Evolutionary conservation across 2,113 vertebrate species (phyloP).

Genomic region (Phocoena sinus): DNA sequence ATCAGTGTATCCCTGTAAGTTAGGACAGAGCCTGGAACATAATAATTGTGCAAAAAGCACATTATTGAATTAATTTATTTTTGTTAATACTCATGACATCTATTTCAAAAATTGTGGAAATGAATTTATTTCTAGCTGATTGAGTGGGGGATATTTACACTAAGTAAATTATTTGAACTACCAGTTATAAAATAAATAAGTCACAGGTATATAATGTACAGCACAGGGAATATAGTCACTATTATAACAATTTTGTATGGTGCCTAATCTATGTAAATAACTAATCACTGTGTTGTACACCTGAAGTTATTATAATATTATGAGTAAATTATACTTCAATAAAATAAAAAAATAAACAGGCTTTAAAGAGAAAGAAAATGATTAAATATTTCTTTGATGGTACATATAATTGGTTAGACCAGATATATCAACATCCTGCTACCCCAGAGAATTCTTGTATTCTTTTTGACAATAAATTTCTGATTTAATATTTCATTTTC

Average conservation of each 20-base stretch:
- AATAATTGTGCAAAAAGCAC: not conserved
- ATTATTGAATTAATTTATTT: not conserved
- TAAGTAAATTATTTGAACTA: not conserved
- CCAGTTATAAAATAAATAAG: not conserved
- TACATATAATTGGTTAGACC: not conserved
- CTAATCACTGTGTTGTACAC: not conserved
- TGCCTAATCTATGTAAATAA: not conserved
- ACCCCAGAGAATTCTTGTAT: not conserved
- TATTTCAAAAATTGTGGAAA: not conserved
- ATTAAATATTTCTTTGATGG: not conserved
- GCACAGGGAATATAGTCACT: not conserved
- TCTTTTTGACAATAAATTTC: not conserved
- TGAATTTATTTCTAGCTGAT: slow-evolving; percentile 17
- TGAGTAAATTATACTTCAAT: not conserved
- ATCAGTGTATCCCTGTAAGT: not conserved
- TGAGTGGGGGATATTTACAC: not conserved
- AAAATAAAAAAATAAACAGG: not conserved
- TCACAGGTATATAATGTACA: not conserved
- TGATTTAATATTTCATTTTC: not conserved
- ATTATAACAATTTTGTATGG: not conserved
- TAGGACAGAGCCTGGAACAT: not conserved
- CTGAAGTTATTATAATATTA: not conserved
- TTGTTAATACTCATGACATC: not conserved
- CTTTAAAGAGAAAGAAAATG: not conserved
- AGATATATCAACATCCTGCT: not conserved